phyloP scores from a whole-genome alignment of 2,888 invertebrate genomes.

The Linhomoeus sp. region DNA sequence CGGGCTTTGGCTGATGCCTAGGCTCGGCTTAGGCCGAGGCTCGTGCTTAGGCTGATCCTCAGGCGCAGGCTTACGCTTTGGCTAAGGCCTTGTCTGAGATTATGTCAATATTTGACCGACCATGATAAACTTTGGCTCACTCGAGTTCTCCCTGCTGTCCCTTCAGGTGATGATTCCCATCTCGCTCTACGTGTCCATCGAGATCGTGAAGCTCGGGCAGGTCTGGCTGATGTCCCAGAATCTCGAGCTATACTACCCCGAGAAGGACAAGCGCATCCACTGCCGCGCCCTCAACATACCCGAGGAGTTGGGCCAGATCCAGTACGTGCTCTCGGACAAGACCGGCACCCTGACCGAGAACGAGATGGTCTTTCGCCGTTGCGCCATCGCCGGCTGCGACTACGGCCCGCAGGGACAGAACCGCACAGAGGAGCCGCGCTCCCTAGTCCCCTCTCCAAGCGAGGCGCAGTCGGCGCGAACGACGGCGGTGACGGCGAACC shows the following conservation, averaged over 20 bases:
- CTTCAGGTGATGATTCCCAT: constrained; percentile 83
- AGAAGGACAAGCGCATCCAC: constrained; percentile 55
- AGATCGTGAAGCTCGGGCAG: constrained; percentile 83
- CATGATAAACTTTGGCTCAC: too few species aligned
- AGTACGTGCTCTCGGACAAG: constrained; percentile 88
- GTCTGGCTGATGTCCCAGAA: constrained; percentile 85
- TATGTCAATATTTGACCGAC: background rate
- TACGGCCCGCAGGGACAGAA: constrained; percentile 38
- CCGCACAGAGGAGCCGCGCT: too few species aligned
- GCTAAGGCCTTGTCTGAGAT: background rate
- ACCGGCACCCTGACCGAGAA: constrained; percentile 89
- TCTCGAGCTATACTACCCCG: constrained; percentile 59
- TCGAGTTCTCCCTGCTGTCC: too few species aligned
- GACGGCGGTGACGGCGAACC: constrained; percentile 1
- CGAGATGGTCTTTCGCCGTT: constrained; percentile 81
- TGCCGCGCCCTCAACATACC: constrained; percentile 63
- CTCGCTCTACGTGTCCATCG: constrained; percentile 84
- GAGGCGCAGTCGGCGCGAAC: too few species aligned
- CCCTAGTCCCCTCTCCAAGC: too few species aligned
- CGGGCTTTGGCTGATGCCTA: too few species aligned
- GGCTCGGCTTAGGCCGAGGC: too few species aligned
- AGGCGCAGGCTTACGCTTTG: too few species aligned
- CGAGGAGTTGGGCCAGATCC: constrained; percentile 81
- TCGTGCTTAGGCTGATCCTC: too few species aligned
- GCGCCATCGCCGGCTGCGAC: constrained; percentile 67